Evolutionary conservation across 2,113 vertebrate genomes (phyloP), one percentile per base, ranked within the genome.

Genomic region (Dasyprocta punctata): DNA sequence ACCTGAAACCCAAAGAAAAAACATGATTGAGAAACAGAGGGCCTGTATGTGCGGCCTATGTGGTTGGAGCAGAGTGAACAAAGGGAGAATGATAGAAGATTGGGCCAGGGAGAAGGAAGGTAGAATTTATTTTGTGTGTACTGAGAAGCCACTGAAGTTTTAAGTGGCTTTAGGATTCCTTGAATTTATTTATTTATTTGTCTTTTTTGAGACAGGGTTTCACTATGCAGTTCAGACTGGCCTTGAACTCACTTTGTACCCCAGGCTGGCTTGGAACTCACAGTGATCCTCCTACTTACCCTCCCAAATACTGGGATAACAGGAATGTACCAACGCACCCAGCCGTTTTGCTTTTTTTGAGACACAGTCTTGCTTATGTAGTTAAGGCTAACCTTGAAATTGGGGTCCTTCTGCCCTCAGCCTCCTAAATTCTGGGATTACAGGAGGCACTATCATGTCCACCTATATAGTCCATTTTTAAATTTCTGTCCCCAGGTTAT

Each of bases 131-230:
- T 82, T 36, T 38, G 2, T 16, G 69, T 63, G 8, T 36, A 26
- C 8, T 63, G 44, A 95, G 82, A 97, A 82, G 84, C 26, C 80
- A 44, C 2, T 86, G 69, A 71, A 90, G 54, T 85, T 69, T 82
- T 89, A 90, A 93, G 65, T 17, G 65, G 93, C 30, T n/a, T 71
- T 12, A 63, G 41, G 86, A 85, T 28, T n/a, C 22, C n/a, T 92
- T 38, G 19, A 30, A 24, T 30, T 63, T 73, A 1, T 67, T 69
- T 20, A 24, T 30, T 63, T 73, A 1, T 67, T 69, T 20, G n/a
- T 38, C 20, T 75, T 75, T 75, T 44, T 69, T n/a, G 17, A 69
- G 16, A 69, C 16, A 69, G 26, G 36, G 11, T 67, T 65, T 69
- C 65, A 69, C 67, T 69, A 4, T 69, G 36, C 65, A n/a, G 17